Percentiles rank a stretch among this genome's conserved stretches.
phyloP scores from a whole-genome alignment of 2,888 invertebrate species.

The Augochlorella aurata region DNA sequence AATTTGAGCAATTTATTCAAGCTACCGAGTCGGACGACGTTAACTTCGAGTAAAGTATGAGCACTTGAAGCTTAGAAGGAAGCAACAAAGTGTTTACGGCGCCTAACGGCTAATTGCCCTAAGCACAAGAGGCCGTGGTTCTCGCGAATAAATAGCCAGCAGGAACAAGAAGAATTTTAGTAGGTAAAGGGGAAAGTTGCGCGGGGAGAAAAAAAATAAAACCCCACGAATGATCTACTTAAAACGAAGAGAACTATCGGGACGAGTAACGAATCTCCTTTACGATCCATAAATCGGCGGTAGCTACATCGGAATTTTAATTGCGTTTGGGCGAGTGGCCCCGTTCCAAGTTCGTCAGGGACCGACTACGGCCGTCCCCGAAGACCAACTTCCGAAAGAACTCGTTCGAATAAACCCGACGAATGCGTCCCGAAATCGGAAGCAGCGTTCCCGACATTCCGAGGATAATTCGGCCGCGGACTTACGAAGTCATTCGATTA shows the following conservation, averaged over 20 bases:
- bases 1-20: too few species aligned
- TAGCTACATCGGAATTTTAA: constrained; percentile 67
- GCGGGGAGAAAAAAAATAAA: background rate
- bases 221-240: constrained; percentile 50
- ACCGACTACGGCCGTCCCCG: constrained; percentile 15
- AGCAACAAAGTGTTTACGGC: too few species aligned
- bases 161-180: background rate
- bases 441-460: constrained; percentile 4
- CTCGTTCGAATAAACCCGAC: constrained; percentile 17
- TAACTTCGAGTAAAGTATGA: too few species aligned
- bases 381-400: constrained; percentile 29
- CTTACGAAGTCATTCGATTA: background rate
- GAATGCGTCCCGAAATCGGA: background rate
- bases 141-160: background rate
- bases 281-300: constrained; percentile 64
- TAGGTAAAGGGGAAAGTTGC: background rate
- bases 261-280: constrained; percentile 59
- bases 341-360: constrained; percentile 47
- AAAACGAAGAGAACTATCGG: constrained; percentile 60
- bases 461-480: background rate
- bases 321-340: constrained; percentile 68
- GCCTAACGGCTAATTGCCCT: background rate
- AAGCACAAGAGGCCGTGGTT: too few species aligned
- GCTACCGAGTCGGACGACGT: too few species aligned
- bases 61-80: too few species aligned